phyloP scores from a whole-genome alignment of 2,888 invertebrate species.

The Himalopsyche kuldschensis region DNA sequence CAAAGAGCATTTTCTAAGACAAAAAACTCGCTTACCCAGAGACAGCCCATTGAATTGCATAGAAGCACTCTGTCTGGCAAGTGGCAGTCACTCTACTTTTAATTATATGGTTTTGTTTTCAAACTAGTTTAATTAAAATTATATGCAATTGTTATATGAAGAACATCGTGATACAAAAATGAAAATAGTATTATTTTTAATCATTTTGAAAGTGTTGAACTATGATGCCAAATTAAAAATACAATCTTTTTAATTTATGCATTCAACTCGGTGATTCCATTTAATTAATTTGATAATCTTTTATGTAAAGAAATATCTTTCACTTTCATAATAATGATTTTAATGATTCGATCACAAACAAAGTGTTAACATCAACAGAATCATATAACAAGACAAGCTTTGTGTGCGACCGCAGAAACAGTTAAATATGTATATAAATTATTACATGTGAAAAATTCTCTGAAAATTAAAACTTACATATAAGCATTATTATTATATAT shows the following conservation, averaged over 20 bases:
- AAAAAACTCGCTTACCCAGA: slow-evolving; percentile 27
- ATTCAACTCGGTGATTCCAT: background rate
- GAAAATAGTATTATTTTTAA: background rate
- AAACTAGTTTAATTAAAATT: slow-evolving; percentile 34
- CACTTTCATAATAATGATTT: background rate
- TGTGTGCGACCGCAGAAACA: too few relatives aligned
- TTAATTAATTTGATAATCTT: background rate
- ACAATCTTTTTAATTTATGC: background rate
- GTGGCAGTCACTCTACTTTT: slow-evolving; percentile 27
- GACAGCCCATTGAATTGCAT: slow-evolving; percentile 27
- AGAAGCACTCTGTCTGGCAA: background rate
- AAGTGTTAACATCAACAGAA: too few relatives aligned
- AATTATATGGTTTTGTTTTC: slow-evolving; percentile 31
- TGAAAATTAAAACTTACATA: too few relatives aligned
- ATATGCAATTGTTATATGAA: slow-evolving; percentile 11
- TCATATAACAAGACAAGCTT: too few relatives aligned
- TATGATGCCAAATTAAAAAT: background rate
- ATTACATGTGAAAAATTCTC: too few relatives aligned
- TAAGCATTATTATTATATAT: too few relatives aligned
- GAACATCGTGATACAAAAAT: slow-evolving; percentile 12
- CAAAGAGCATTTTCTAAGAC: slow-evolving; percentile 1
- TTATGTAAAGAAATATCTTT: background rate
- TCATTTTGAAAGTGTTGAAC: background rate
- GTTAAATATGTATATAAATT: too few relatives aligned
- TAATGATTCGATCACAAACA: too few relatives aligned